Percentiles rank a stretch among this genome's conserved stretches.
These are phyloP conservation scores for Drosophila hydei DNA, from an alignment of 1,140 invertebrate genomes.

Conservation along the genomic window DNA sequence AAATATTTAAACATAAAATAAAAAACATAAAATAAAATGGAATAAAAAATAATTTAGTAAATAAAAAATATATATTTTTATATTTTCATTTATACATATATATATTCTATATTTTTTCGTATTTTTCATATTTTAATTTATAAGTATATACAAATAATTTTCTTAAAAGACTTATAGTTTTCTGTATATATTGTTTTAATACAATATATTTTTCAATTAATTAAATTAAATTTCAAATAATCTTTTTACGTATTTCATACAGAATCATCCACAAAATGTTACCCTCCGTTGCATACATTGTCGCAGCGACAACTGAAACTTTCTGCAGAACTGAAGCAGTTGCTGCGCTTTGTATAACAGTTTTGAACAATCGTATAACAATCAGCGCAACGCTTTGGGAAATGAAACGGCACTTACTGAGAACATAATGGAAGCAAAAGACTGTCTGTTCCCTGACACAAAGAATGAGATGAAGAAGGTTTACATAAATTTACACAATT, in stretches of 20 bases:
- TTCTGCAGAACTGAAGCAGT: background rate
- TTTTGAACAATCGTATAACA: constrained; percentile 4
- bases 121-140: too few relatives aligned
- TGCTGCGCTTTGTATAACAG: constrained; percentile 21
- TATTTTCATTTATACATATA: too few relatives aligned
- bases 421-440: background rate
- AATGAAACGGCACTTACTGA: constrained; percentile 29
- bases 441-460: constrained; percentile 16
- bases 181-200: too few relatives aligned
- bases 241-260: constrained; percentile 1
- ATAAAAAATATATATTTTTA: too few relatives aligned
- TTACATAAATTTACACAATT: constrained; percentile 70
- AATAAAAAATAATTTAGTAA: background rate
- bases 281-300: constrained; percentile 7
- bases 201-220: too few relatives aligned
- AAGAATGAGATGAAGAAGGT: constrained; percentile 47
- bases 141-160: too few relatives aligned
- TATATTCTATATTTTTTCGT: too few relatives aligned
- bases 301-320: constrained; percentile 11
- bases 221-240: too few relatives aligned
- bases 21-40: background rate
- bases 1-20: background rate
- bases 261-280: background rate
- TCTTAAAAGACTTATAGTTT: too few relatives aligned
- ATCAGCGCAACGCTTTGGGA: constrained; percentile 27